A percentile compares a stretch with the other conserved stretches of the same genome.
phyloP scores from a whole-genome alignment of 2,113 vertebrate species.

The Upupa epops region DNA sequence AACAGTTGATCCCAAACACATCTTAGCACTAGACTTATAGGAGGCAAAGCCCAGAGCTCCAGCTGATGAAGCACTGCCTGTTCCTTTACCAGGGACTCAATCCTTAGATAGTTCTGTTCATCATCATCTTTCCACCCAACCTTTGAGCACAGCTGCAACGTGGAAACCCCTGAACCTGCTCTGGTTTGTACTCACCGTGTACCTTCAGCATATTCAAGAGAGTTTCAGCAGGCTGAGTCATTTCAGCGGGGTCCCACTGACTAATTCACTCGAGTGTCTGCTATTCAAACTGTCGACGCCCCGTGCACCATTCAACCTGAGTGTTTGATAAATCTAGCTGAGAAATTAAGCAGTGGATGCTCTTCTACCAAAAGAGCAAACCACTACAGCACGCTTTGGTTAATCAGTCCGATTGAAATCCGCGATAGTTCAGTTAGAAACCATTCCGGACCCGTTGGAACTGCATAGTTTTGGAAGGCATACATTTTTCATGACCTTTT shows the following conservation, averaged over 20 bases:
- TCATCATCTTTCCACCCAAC: not conserved
- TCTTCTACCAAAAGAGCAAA: not conserved
- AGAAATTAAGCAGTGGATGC: not conserved
- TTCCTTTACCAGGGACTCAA: fast-evolving
- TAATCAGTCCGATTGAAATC: not conserved
- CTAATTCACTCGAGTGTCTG: not conserved
- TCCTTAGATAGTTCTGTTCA: not conserved
- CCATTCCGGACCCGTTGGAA: not conserved
- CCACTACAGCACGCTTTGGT: not conserved
- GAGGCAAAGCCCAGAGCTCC: not conserved
- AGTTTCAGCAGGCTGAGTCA: not conserved
- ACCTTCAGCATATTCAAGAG: not conserved
- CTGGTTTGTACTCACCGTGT: not conserved
- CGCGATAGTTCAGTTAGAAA: not conserved
- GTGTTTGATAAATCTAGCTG: not conserved
- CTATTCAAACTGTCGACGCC: not conserved
- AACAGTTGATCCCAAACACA: not conserved
- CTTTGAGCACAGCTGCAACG: not conserved
- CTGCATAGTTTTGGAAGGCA: not conserved
- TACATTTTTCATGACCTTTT: slow-evolving; percentile 27
- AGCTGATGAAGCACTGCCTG: not conserved
- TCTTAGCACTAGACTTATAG: not conserved
- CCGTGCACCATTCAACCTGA: not conserved
- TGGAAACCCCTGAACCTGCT: not conserved
- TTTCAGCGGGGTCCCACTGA: not conserved